Conservation (phyloP, 2,888 invertebrate species). For the Emmelina monodactyla region DNA sequence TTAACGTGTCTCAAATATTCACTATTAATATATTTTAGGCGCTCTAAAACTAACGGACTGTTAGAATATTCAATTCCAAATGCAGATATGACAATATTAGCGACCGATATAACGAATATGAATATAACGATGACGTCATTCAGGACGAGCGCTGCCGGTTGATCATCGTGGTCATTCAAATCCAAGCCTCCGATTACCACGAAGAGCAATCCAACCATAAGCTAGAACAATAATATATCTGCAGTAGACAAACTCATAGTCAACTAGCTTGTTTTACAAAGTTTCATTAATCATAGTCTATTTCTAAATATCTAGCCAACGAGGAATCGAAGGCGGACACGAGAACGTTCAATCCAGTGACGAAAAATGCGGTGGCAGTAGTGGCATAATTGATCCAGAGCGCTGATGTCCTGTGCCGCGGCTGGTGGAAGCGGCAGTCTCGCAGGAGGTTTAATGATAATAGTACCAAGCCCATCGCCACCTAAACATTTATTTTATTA, state of each 20-base stretch:
- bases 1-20: conserved; percentile 42
- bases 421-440: conserved; percentile 78
- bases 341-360: conserved; percentile 78
- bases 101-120: conserved; percentile 81
- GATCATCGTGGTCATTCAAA: conserved; percentile 78
- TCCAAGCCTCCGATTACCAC: conserved; percentile 84
- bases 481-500: conserved; percentile 60
- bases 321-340: conserved; percentile 83
- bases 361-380: conserved; percentile 73
- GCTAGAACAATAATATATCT: conserved; percentile 70
- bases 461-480: conserved; percentile 77
- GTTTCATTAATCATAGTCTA: conserved; percentile 23
- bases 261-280: not conserved
- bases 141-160: conserved; percentile 76
- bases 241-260: too few relatives aligned
- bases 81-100: conserved; percentile 83
- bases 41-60: conserved; percentile 65
- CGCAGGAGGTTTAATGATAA: conserved; percentile 76
- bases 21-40: conserved; percentile 41
- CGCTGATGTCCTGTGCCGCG: conserved; percentile 74
- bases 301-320: conserved; percentile 56
- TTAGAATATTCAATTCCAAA: conserved; percentile 84
- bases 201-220: conserved; percentile 82
- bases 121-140: conserved; percentile 83
- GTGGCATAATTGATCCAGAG: conserved; percentile 74